Conservation (phyloP, 1,140 invertebrate genomes). For the Zeugodacus cucurbitae region DNA sequence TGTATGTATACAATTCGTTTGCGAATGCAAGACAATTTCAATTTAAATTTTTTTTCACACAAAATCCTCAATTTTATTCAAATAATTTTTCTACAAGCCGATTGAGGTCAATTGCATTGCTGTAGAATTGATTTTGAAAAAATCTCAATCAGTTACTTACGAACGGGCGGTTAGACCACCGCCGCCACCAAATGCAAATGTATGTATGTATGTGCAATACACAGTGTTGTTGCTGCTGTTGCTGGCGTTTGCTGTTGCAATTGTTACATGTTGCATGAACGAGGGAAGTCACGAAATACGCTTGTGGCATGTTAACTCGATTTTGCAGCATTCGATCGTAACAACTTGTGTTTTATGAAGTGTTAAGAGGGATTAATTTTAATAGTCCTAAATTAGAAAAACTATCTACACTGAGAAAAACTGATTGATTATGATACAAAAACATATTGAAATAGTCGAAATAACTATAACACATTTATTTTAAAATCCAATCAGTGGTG, state of each 20-base stretch:
- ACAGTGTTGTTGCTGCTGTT: not conserved
- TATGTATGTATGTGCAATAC: not conserved
- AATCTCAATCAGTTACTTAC: not conserved
- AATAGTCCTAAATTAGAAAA: not conserved
- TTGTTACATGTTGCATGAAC: not conserved
- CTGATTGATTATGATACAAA: no score
- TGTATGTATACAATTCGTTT: not conserved
- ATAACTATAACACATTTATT: no score
- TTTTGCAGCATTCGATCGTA: not conserved
- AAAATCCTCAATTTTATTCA: not conserved
- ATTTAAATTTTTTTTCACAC: not conserved
- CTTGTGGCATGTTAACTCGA: slow-evolving; percentile 19
- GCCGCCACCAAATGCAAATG: not conserved
- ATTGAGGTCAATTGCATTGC: slow-evolving; percentile 8
- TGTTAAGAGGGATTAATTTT: slow-evolving; percentile 29
- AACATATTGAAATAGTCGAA: no score
- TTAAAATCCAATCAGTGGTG: no score
- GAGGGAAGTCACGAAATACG: not conserved
- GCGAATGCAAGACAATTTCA: not conserved
- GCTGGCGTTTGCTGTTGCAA: not conserved
- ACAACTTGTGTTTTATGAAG: slow-evolving; percentile 1
- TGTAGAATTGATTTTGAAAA: slow-evolving; percentile 9
- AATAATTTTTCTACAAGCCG: not conserved
- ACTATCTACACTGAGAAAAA: slow-evolving; percentile 11
- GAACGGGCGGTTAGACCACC: not conserved